phyloP scores from a whole-genome alignment of 2,113 vertebrate genomes.

The Rhinoptilus africanus region DNA sequence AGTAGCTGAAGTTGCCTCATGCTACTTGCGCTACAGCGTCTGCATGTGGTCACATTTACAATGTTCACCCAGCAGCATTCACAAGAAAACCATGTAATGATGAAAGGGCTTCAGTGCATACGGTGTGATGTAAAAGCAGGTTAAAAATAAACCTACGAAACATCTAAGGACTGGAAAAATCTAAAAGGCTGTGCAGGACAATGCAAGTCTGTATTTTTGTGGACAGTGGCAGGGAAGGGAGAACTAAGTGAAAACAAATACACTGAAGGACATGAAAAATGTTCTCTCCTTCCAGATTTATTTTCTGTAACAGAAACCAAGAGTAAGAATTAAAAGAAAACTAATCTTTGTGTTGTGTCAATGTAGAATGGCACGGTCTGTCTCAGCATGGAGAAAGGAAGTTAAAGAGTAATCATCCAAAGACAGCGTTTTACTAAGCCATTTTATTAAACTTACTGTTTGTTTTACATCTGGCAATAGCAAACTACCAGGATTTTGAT shows the following conservation, averaged over 20 bases:
- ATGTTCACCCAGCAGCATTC: neutral
- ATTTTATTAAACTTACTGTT: neutral
- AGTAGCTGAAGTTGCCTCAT: conserved; percentile 70
- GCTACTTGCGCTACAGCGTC: conserved; percentile 20
- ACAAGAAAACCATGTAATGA: neutral
- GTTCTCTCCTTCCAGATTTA: neutral
- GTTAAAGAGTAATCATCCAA: neutral
- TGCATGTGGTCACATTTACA: conserved; percentile 67
- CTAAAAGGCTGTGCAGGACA: neutral
- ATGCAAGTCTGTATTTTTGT: neutral
- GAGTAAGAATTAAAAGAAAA: neutral
- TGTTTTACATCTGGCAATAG: neutral
- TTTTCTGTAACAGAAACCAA: neutral
- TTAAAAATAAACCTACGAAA: neutral
- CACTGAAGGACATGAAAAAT: neutral
- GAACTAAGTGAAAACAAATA: neutral
- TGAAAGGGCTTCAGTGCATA: conserved; percentile 2
- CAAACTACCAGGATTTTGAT: neutral
- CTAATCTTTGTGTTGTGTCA: neutral
- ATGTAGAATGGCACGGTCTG: neutral
- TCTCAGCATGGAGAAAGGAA: neutral
- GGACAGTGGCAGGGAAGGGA: neutral
- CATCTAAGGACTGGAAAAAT: neutral
- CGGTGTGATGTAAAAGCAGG: neutral
- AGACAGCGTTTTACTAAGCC: neutral